phyloP scores from a whole-genome alignment of 2,888 invertebrate species.

The Myopa tessellatipennis region DNA sequence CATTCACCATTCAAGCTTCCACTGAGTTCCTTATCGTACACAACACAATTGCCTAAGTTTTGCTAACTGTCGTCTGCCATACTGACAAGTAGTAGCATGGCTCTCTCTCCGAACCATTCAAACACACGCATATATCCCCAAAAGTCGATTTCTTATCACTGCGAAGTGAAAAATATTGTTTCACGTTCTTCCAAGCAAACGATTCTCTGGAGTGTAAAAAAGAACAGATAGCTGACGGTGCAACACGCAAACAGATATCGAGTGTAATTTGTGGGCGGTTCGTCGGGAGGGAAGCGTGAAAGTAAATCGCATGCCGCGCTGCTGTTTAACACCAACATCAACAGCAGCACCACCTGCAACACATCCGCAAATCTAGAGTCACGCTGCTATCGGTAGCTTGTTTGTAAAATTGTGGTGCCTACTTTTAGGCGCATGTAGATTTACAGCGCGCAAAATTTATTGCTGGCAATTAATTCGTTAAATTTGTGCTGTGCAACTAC shows the following conservation, averaged over 20 bases:
- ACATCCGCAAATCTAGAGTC: no score
- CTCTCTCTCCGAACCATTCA: not conserved
- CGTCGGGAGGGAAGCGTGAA: not conserved
- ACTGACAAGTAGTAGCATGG: not conserved
- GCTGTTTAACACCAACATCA: no score
- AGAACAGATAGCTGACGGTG: not conserved
- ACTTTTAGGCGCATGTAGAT: not conserved
- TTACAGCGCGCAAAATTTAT: conserved; percentile 56
- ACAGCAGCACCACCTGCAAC: no score
- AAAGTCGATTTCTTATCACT: conserved; percentile 4
- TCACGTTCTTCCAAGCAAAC: not conserved
- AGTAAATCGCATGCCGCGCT: no score
- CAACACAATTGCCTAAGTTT: not conserved
- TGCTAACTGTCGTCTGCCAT: not conserved
- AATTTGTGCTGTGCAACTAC: conserved; percentile 50
- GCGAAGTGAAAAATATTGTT: not conserved
- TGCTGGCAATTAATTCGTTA: conserved; percentile 66
- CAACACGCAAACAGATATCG: not conserved
- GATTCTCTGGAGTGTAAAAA: not conserved
- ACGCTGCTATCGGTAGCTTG: no score
- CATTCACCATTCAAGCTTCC: no score
- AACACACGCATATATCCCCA: not conserved
- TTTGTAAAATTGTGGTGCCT: no score
- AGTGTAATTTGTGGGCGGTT: not conserved
- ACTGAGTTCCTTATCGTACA: not conserved